phyloP scores from a whole-genome alignment of 2,113 vertebrate genomes.

The Furnarius figulus region DNA sequence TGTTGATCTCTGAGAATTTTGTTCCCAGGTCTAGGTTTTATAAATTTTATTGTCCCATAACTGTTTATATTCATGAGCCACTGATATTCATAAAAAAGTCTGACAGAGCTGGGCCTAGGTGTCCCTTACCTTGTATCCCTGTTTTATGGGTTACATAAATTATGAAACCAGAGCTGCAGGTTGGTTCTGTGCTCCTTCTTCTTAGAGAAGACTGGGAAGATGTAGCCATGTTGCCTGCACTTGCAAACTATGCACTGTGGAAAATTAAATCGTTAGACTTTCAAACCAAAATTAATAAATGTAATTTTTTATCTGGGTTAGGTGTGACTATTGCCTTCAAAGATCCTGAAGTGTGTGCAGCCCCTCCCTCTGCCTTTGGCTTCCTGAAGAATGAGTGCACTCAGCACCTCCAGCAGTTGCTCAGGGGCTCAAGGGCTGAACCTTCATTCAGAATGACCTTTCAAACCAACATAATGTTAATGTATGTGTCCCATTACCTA shows the following conservation, averaged over 20 bases:
- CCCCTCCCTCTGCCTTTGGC: not conserved
- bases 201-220: not conserved
- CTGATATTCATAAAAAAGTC: slow-evolving; percentile 71
- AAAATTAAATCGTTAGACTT: not conserved
- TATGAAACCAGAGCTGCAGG: not conserved
- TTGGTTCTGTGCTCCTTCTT: not conserved
- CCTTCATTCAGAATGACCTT: not conserved
- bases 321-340: not conserved
- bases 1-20: slow-evolving; percentile 79
- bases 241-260: not conserved
- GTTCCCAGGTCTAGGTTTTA: slow-evolving; percentile 72
- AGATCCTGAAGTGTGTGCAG: not conserved
- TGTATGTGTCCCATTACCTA: not conserved
- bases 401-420: not conserved
- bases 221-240: not conserved
- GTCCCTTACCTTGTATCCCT: slow-evolving; percentile 31
- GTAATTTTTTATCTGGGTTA: not conserved
- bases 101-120: slow-evolving; percentile 53
- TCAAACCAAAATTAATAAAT: not conserved
- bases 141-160: slow-evolving; percentile 32
- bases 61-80: slow-evolving; percentile 81
- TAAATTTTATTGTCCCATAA: slow-evolving; percentile 76
- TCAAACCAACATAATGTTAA: not conserved
- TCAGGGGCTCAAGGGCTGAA: not conserved
- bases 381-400: not conserved